These are phyloP conservation scores for Dendrolimus pini DNA, from an alignment of 2,888 invertebrate genomes.

Conservation along the genomic window DNA sequence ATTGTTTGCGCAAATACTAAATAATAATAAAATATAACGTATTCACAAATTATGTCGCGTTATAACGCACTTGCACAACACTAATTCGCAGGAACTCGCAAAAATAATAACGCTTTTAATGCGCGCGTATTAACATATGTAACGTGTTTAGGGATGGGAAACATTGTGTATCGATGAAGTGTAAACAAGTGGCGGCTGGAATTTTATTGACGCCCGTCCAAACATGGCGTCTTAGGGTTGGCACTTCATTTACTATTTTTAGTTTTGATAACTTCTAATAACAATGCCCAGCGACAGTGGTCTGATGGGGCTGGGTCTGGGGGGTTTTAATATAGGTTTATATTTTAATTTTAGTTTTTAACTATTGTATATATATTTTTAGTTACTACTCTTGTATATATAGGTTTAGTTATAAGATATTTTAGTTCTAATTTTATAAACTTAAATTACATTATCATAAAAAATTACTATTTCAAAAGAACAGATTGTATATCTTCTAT, in stretches of 20 bases:
- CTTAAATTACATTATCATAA: no score
- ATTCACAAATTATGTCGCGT: not conserved
- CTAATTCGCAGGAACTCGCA: constrained; percentile 24
- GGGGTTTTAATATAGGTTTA: not conserved
- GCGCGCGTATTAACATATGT: constrained; percentile 47
- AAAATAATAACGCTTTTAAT: constrained; percentile 42
- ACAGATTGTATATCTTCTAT: no score
- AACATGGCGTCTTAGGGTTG: constrained; percentile 16
- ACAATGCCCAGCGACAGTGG: no score
- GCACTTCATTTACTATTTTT: constrained; percentile 1
- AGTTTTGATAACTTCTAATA: not conserved
- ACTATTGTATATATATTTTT: not conserved
- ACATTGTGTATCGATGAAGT: constrained; percentile 52
- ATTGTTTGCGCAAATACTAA: no score
- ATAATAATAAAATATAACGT: not conserved
- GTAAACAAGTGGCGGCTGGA: constrained; percentile 36
- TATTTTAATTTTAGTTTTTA: not conserved
- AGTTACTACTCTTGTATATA: no score
- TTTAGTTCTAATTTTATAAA: no score
- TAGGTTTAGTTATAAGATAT: not conserved
- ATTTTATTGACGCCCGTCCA: constrained; percentile 36
- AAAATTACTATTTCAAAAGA: no score
- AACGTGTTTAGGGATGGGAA: constrained; percentile 51
- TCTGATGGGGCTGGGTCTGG: not conserved
- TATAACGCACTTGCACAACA: not conserved